Evolutionary conservation across 2,888 invertebrate species (phyloP), one percentile per base, ranked within the genome.

Genomic region (Caenorhabditis doughertyi): DNA sequence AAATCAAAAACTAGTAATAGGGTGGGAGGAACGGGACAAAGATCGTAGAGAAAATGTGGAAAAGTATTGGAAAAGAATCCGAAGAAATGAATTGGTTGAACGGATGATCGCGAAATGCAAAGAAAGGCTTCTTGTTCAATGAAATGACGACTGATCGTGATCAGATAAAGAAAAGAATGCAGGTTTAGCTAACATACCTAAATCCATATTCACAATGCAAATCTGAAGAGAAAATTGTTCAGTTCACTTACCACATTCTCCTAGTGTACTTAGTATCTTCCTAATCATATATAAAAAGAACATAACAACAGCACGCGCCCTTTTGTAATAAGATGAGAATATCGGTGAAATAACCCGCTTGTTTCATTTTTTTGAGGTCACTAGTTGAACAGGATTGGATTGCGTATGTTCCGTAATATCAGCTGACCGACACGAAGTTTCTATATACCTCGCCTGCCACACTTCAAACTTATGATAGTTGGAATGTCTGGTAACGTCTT

Each of bases 341-440:
- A 11, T 21, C 25, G 11, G 25, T 29, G 16, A 35, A 35, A 18
- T 21, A 21, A 60, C 1, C 18, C 27, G 32, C 32, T 23, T 65
- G 51, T 49, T 51, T 65, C 65, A 25, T 65, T 65, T 65, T 65
- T 65, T 65, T 49, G 65, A 65, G 65, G 65, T 51, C 65, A 51
- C 35, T n/a, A 35, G 16, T 49, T 65, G 29, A 65, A 47, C 47
- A 29, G 64, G 44, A 32, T 32, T 49, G 5, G 44, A 21, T 65
- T 23, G 51, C 35, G 65, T 21, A n/a, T 51, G 51, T 65, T 51
- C 51, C 65, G 35, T 8, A 3, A 2, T 21, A 65, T 65, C 51
- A 65, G 65, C 49, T 65, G 65, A 65, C 55, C 11, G 16, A 42
- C 2, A 42, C 16, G 11, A n/a, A n/a, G 16, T n/a, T 35, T 9